Evolutionary conservation across 2,888 invertebrate species (phyloP).

Genomic region (Oscheius sp.): DNA sequence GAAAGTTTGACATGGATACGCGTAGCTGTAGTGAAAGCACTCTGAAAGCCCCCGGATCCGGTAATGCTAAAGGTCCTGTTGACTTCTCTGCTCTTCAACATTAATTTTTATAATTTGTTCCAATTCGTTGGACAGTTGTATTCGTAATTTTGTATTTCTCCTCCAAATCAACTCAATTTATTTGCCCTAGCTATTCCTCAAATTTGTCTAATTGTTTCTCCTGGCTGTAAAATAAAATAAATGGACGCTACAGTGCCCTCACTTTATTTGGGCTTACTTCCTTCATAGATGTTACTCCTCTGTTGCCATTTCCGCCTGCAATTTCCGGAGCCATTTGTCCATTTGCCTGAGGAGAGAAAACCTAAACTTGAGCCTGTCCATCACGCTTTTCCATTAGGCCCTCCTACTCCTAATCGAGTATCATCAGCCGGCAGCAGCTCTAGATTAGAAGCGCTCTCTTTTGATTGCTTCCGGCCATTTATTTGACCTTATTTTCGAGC

Average conservation of each 20-base stretch:
- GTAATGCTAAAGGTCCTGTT: conserved; percentile 46
- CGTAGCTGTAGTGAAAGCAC: conserved; percentile 62
- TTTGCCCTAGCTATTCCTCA: background rate
- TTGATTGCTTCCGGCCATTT: conserved; percentile 5
- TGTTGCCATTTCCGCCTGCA: conserved; percentile 18
- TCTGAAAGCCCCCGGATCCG: conserved; percentile 50
- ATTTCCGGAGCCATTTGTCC: conserved; percentile 15
- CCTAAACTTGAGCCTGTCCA: conserved; percentile 2
- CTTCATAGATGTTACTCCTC: background rate
- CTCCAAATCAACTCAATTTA: background rate
- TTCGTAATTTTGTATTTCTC: background rate
- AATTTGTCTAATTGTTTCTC: too few relatives aligned
- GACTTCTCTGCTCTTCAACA: conserved; percentile 48
- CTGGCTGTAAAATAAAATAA: conserved; percentile 9
- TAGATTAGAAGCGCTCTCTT: background rate
- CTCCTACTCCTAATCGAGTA: conserved; percentile 28
- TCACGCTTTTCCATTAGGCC: conserved; percentile 22
- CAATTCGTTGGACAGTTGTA: background rate
- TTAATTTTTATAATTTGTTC: conserved; percentile 1
- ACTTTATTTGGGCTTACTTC: background rate
- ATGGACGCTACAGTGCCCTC: background rate
- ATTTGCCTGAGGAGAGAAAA: background rate
- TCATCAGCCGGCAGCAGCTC: conserved; percentile 10
- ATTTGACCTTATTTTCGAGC: background rate
- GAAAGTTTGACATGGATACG: conserved; percentile 64